Evolutionary conservation across 2,797 vertebrate genomes (phyloP).

Genomic region (Neosilurus mollespiculum): DNA sequence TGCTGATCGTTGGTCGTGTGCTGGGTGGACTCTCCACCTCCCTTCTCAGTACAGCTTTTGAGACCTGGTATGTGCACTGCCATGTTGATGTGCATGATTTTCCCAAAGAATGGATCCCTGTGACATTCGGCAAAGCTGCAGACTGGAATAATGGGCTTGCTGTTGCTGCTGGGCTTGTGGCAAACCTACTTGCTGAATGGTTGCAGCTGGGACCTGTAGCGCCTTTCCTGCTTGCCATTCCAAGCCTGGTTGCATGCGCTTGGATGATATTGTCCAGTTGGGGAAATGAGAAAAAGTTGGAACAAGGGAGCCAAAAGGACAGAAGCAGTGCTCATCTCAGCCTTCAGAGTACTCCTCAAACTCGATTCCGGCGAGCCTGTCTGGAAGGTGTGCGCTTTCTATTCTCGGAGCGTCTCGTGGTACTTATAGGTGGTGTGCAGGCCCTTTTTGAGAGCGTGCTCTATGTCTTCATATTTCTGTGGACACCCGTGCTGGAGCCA

Average conservation of each 20-base stretch:
- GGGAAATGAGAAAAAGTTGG: slow-evolving; percentile 81
- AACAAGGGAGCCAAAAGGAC: slow-evolving; percentile 66
- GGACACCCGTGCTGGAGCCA: slow-evolving; percentile 93
- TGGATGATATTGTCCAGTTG: slow-evolving; percentile 81
- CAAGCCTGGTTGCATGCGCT: slow-evolving; percentile 77
- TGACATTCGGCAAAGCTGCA: slow-evolving; percentile 82
- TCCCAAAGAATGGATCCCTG: slow-evolving; percentile 87
- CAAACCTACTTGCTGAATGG: slow-evolving; percentile 86
- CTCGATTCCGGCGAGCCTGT: slow-evolving; percentile 76
- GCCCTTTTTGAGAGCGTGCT: slow-evolving; percentile 92
- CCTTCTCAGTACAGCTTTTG: slow-evolving; percentile 85
- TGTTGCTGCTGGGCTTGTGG: slow-evolving; percentile 81
- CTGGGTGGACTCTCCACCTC: slow-evolving; percentile 89
- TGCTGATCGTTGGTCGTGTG: slow-evolving; percentile 83
- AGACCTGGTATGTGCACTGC: slow-evolving; percentile 87
- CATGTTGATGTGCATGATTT: slow-evolving; percentile 86
- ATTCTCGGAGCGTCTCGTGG: slow-evolving; percentile 82
- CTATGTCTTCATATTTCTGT: slow-evolving; percentile 94
- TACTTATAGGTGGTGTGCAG: slow-evolving; percentile 87
- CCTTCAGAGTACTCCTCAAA: slow-evolving; percentile 55
- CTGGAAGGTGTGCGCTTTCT: slow-evolving; percentile 84
- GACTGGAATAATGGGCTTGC: slow-evolving; percentile 89
- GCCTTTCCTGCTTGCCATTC: slow-evolving; percentile 87
- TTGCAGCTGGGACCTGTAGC: slow-evolving; percentile 87
- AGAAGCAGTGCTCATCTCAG: slow-evolving; percentile 67